Evolutionary conservation across 2,797 vertebrate species (phyloP).

Genomic region (Botia almorhae): DNA sequence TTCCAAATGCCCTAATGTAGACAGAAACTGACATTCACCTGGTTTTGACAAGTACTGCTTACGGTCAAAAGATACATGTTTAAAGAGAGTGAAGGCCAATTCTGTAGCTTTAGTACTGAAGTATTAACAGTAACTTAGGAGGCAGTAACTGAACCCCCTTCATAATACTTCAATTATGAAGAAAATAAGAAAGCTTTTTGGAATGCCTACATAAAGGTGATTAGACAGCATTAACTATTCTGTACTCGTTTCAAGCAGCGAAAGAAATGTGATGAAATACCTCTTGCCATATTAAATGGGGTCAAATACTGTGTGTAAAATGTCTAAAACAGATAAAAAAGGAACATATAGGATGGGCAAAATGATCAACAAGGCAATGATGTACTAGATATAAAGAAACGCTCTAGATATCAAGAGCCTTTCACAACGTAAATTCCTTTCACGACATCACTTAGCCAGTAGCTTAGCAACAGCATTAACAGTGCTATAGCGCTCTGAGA

Average conservation of each 20-base stretch:
- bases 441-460: slow-evolving; percentile 48
- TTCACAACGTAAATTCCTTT: slow-evolving; percentile 35
- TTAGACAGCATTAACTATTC: neutral
- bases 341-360: neutral
- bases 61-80: slow-evolving; percentile 45
- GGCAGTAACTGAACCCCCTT: neutral
- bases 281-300: slow-evolving; percentile 8
- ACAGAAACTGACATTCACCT: slow-evolving; percentile 77
- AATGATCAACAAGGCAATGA: slow-evolving; percentile 24
- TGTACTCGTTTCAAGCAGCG: neutral
- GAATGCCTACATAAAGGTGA: slow-evolving; percentile 10
- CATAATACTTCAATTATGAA: slow-evolving; percentile 14
- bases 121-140: neutral
- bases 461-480: slow-evolving; percentile 61
- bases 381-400: slow-evolving; percentile 29
- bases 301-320: neutral
- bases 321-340: neutral
- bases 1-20: slow-evolving; percentile 57
- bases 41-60: slow-evolving; percentile 64
- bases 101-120: neutral
- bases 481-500: slow-evolving; percentile 28
- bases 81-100: neutral
- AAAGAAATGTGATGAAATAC: slow-evolving; percentile 11
- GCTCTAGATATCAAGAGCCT: slow-evolving; percentile 30
- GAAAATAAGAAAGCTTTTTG: slow-evolving; percentile 15